These are phyloP conservation scores for Thecocarcelia acutangulata DNA, from an alignment of 2,888 invertebrate genomes.

Conservation along the genomic window DNA sequence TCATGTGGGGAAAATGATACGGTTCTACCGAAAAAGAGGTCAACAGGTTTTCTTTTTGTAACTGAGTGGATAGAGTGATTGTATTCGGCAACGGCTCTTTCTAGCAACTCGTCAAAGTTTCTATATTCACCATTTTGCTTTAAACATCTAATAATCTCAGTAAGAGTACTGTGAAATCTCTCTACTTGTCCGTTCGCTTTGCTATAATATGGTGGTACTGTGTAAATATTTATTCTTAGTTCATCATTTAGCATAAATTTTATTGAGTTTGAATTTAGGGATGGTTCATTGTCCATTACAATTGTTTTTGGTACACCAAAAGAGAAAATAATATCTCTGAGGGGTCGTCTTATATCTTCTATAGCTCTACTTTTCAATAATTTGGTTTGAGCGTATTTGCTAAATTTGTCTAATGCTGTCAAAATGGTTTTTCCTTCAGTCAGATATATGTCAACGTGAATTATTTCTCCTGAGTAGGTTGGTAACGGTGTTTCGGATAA, in stretches of 20 bases:
- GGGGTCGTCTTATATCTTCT: constrained; percentile 55
- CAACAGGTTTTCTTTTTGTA: neutral
- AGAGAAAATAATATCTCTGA: constrained; percentile 57
- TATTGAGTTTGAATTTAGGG: constrained; percentile 63
- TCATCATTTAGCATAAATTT: constrained; percentile 61
- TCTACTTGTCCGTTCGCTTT: constrained; percentile 66
- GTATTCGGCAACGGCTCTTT: constrained; percentile 60
- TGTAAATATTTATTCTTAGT: constrained; percentile 61
- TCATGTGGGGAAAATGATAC: neutral
- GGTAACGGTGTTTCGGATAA: constrained; percentile 63
- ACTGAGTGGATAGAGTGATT: constrained; percentile 61
- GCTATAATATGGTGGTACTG: constrained; percentile 59
- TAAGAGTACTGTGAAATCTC: constrained; percentile 67
- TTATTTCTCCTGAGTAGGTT: constrained; percentile 56
- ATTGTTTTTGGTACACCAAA: constrained; percentile 64
- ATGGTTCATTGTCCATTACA: constrained; percentile 69
- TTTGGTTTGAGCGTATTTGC: too few species aligned
- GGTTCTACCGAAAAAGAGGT: neutral
- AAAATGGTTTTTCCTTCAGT: constrained; percentile 55
- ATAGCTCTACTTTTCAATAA: constrained; percentile 26
- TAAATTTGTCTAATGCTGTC: constrained; percentile 64
- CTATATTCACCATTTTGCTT: constrained; percentile 53
- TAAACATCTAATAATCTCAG: constrained; percentile 68
- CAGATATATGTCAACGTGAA: constrained; percentile 67
- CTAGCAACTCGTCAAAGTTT: constrained; percentile 58